phyloP scores from a whole-genome alignment of 2,113 vertebrate genomes.

The Enhydra lutris region DNA sequence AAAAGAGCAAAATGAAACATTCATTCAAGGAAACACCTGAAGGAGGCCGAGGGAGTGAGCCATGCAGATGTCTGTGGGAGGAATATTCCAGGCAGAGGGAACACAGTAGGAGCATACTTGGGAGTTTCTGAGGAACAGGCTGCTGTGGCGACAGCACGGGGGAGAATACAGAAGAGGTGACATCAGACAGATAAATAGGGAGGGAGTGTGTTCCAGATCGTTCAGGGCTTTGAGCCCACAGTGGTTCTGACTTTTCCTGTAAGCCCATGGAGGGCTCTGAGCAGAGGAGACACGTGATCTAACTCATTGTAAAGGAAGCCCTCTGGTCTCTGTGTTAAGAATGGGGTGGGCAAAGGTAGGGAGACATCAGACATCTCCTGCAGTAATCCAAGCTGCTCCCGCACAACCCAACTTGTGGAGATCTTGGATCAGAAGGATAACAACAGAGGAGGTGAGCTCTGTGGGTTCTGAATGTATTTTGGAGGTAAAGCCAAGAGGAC shows the following conservation, averaged over 20 bases:
- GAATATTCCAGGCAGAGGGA: neutral
- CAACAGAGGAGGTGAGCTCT: neutral
- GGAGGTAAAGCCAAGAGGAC: neutral
- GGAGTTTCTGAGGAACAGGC: neutral
- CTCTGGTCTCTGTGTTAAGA: neutral
- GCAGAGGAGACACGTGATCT: neutral
- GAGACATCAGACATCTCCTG: neutral
- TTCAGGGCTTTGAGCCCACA: neutral
- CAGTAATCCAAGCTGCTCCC: neutral
- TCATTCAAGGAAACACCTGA: neutral
- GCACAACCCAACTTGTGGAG: neutral
- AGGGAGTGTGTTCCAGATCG: neutral
- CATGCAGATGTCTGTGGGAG: neutral
- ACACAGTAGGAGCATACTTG: too few relatives aligned
- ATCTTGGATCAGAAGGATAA: neutral
- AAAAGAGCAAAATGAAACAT: neutral
- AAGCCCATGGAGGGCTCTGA: neutral
- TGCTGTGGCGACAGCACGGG: accelerated
- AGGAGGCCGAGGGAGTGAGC: neutral
- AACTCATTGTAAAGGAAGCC: neutral
- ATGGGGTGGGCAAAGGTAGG: neutral
- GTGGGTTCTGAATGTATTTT: too few relatives aligned
- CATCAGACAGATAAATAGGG: neutral
- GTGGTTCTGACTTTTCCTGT: neutral
- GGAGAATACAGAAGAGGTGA: neutral